Percentiles rank a stretch among this genome's conserved stretches.
Evolutionary conservation across 2,113 vertebrate species (phyloP).

Genomic region (Nannobrachium achirus): DNA sequence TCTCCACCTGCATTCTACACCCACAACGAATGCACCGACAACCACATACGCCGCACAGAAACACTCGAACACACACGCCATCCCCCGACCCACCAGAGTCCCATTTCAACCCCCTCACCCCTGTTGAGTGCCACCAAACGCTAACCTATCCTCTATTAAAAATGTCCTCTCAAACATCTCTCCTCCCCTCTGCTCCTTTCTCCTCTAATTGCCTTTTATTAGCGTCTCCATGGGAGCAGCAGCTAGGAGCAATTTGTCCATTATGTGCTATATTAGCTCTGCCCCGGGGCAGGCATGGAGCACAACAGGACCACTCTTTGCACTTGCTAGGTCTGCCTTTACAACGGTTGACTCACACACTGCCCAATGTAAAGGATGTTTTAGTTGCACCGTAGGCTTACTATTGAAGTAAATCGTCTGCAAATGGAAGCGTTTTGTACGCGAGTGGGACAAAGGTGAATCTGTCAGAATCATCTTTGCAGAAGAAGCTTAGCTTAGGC

Average conservation of each 20-base stretch:
- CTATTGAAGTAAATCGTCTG: no score
- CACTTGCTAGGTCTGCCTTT: conserved; percentile 13
- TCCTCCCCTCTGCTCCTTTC: conserved; percentile 62
- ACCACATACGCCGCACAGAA: conserved; percentile 29
- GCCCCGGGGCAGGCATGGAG: conserved; percentile 72
- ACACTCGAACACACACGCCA: neutral
- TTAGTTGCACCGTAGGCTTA: neutral
- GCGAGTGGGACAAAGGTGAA: no score
- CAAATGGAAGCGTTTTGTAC: no score
- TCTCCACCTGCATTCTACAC: conserved; percentile 48
- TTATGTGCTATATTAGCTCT: conserved; percentile 76
- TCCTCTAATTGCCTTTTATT: conserved; percentile 80
- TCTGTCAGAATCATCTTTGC: no score
- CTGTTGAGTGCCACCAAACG: conserved; percentile 11
- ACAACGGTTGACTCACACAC: conserved; percentile 26
- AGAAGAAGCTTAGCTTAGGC: no score
- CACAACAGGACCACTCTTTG: conserved; percentile 63
- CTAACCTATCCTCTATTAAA: conserved; percentile 57
- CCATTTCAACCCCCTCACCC: neutral
- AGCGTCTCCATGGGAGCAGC: conserved; percentile 80
- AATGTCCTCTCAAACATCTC: conserved; percentile 59
- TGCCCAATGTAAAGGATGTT: conserved; percentile 22
- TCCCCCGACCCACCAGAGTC: neutral
- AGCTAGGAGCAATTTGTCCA: conserved; percentile 78
- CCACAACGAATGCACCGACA: conserved; percentile 38